phyloP scores from a whole-genome alignment of 1,140 invertebrate species.

The Tribolium madens region DNA sequence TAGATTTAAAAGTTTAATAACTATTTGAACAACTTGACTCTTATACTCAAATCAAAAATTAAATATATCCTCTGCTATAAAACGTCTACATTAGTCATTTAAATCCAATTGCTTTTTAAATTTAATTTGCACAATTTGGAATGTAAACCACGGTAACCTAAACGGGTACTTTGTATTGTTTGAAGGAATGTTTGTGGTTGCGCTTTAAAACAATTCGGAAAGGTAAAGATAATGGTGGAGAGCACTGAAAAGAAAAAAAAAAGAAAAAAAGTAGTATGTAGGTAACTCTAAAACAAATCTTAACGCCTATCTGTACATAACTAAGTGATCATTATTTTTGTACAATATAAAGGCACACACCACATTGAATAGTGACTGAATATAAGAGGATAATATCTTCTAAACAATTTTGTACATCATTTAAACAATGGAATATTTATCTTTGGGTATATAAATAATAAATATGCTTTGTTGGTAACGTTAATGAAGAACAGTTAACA shows the following conservation, averaged over 20 bases:
- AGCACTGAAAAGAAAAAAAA: constrained; percentile 19
- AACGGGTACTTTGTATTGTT: constrained; percentile 25
- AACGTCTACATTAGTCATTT: too few species aligned
- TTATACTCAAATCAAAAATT: constrained; percentile 13
- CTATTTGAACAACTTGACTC: constrained; percentile 27
- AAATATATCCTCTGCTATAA: constrained; percentile 28
- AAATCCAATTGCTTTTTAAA: constrained; percentile 3
- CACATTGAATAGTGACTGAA: constrained; percentile 48
- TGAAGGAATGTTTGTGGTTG: constrained; percentile 17
- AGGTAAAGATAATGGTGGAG: neutral
- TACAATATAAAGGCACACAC: constrained; percentile 58
- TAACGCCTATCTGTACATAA: constrained; percentile 13
- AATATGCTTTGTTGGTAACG: constrained; percentile 58
- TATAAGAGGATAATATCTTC: constrained; percentile 49
- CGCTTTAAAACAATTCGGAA: neutral
- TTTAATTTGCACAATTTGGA: constrained; percentile 25
- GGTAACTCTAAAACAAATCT: constrained; percentile 17
- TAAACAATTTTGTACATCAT: constrained; percentile 55
- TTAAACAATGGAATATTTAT: constrained; percentile 44
- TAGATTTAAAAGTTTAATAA: constrained; percentile 48
- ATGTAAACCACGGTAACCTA: constrained; percentile 31
- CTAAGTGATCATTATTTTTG: constrained; percentile 57
- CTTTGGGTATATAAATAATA: constrained; percentile 48
- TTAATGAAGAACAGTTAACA: constrained; percentile 58
- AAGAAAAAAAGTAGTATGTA: too few species aligned